Evolutionary conservation across 2,888 invertebrate genomes (phyloP), one percentile per base, ranked within the genome.

Genomic region (Cactoblastis cactorum): DNA sequence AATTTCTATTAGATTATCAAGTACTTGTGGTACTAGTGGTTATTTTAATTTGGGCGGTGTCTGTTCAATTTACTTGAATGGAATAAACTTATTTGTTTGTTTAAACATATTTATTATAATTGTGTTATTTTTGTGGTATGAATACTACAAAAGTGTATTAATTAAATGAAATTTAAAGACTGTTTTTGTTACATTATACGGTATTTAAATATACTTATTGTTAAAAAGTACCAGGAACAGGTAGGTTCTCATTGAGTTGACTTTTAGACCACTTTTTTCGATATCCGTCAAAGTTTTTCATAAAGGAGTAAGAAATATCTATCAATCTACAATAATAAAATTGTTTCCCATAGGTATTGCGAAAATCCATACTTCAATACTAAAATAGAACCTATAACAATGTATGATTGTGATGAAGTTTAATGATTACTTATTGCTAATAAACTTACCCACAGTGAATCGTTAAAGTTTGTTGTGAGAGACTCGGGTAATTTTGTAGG

Each of bases 1-100:
- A 85, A 75, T 84, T 85, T 88, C 87, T 85, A 87, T 87, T 84
- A 81, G 75, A n/a, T n/a, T n/a, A n/a, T n/a, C n/a, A n/a, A n/a
- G n/a, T n/a, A n/a, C n/a, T n/a, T n/a, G n/a, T n/a, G n/a, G n/a
- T n/a, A n/a, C n/a, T n/a, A n/a, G n/a, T n/a, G n/a, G n/a, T n/a
- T n/a, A n/a, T 75, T 80, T 80, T 82, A 83, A 84, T 85, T 85
- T 78, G 71, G 67, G 64, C 71, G 71, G 71, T 77, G 80, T 80
- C 80, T 80, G 77, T 71, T 67, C 74, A 56, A 57, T 53, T 55
- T 28, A 28, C 28, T 28, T 28, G 1, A 28, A 28, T 28, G 5
- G 8, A 28, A 28, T 28, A 9, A 28, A 8, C 5, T 28, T 28
- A 28, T 28, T 6, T 28, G 9, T 28, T 28, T 9, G 8, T 28